Conservation (phyloP, 2,888 invertebrate genomes). For the Entomobrya proxima region DNA sequence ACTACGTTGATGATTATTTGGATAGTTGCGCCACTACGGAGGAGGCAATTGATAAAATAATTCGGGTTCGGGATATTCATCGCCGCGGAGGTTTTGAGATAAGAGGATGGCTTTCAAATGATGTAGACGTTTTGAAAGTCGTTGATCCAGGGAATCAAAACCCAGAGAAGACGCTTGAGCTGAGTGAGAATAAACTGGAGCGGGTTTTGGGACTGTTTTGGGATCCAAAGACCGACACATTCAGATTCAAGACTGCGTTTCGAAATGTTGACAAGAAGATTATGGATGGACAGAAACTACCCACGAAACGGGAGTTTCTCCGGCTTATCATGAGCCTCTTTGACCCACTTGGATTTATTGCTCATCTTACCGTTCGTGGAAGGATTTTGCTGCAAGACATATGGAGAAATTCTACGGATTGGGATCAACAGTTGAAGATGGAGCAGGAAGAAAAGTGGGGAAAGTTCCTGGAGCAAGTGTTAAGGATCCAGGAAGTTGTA, state of each 20-base stretch:
- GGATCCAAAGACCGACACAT: not conserved
- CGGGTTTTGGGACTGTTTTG: conserved; percentile 25
- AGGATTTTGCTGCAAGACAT: too few relatives aligned
- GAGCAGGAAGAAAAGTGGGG: not conserved
- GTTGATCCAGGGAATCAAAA: not conserved
- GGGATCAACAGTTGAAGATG: too few relatives aligned
- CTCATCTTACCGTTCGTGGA: too few relatives aligned
- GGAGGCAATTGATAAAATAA: not conserved
- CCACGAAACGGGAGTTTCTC: conserved; percentile 9
- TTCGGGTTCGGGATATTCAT: not conserved
- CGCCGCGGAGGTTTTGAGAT: conserved; percentile 40
- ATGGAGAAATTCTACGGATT: not conserved
- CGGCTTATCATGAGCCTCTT: not conserved
- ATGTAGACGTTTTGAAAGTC: not conserved
- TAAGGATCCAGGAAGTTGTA: not conserved
- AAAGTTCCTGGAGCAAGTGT: not conserved
- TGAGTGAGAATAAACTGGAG: not conserved
- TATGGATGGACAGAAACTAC: not conserved
- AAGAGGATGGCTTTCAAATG: conserved; percentile 35
- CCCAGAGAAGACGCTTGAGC: not conserved
- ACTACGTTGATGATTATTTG: conserved; percentile 57
- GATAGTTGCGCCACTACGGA: not conserved
- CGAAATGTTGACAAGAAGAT: not conserved
- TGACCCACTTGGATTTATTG: too few relatives aligned
- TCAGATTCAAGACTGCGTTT: not conserved